phyloP scores from a whole-genome alignment of 2,797 vertebrate species.

The Euphonia xanthogaster region DNA sequence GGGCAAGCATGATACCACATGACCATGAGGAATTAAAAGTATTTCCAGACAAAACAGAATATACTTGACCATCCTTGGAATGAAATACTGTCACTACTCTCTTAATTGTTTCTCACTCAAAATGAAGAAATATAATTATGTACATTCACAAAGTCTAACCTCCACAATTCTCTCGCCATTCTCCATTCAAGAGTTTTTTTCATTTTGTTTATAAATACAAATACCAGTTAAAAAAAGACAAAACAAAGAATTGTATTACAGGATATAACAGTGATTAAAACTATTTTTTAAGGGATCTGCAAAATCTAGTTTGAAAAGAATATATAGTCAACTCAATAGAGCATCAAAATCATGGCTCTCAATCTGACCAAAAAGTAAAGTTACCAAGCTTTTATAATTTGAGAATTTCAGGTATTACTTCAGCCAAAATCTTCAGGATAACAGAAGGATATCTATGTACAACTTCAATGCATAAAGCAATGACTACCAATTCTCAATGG shows the following conservation, averaged over 20 bases:
- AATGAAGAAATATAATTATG: background rate
- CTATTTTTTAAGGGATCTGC: background rate
- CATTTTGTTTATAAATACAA: background rate
- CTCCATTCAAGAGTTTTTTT: background rate
- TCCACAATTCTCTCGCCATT: background rate
- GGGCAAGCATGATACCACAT: accelerated
- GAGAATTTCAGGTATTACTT: background rate
- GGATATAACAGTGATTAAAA: background rate
- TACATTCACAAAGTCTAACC: background rate
- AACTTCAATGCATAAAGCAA: background rate
- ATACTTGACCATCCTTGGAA: background rate
- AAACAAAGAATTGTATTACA: background rate
- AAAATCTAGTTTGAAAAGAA: background rate
- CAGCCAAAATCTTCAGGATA: background rate
- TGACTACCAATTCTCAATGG: background rate
- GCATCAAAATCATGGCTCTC: background rate
- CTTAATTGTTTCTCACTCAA: background rate
- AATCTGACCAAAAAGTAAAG: background rate
- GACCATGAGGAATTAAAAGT: background rate
- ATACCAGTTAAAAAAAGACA: background rate
- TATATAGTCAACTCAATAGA: background rate
- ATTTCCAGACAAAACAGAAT: background rate
- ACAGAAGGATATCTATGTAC: background rate
- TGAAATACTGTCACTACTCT: background rate
- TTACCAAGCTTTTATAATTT: background rate